Evolutionary conservation across 2,888 invertebrate genomes (phyloP), one percentile per base, ranked within the genome.

Genomic region (Ypsolopha sequella): DNA sequence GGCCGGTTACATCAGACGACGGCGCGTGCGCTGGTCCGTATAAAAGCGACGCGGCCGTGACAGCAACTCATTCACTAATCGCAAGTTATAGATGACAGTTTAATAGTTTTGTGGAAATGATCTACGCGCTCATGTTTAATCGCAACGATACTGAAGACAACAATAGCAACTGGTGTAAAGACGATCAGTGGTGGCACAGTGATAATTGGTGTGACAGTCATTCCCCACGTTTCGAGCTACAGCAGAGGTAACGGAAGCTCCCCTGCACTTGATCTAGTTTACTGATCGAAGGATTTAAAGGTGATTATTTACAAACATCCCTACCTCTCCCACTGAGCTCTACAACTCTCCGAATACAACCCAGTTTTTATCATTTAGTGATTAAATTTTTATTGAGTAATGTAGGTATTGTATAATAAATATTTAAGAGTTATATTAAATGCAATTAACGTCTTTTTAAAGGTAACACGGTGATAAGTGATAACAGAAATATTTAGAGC

Each of bases 151-250:
- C 70, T 67, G 63, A 67, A 67, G 65, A 69, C 65, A 66, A 67
- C 63, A 69, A 72, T 63, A 73, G 70, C 66, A 72, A 66, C 62
- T 70, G 74, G 68, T 66, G 67, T 46, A 68, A 74, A 64, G 72
- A 76, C 77, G 80, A 80, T 76, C 82, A 81, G 76, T 79, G 76
- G 82, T 86, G 86, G 86, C 75, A 80, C 65, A 82, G 84, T 85
- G 85, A 86, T 68, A 82, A 85, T 69, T 81, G 76, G 76, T 80
- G 85, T 68, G 77, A 79, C 61, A 79, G 82, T 64, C 80, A 84
- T 75, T 80, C 82, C 52, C 85, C 85, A 60, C 71, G 75, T 56
- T 85, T 80, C 65, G 80, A 85, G 56, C 72, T 80, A 58, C 86
- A 85, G 57, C 80, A 84, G 55, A 84, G 84, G 78, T 85, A 86